Evolutionary conservation across 2,797 vertebrate genomes (phyloP).

Genomic region (Dromococcyx pavoninus): DNA sequence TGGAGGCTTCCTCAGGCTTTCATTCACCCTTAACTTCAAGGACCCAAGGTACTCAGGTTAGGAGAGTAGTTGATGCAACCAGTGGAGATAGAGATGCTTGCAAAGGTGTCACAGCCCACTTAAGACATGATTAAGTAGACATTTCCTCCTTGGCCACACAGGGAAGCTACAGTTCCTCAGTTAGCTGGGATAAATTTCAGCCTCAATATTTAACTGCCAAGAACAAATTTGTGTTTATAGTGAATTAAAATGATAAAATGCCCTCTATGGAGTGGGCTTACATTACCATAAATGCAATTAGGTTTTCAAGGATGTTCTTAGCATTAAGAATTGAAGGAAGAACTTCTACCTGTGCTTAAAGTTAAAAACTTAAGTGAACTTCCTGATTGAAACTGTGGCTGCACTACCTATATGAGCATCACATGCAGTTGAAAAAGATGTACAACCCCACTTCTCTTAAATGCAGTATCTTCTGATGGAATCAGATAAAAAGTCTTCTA

Average conservation of each 20-base stretch:
- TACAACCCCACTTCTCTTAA: neutral
- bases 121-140: neutral
- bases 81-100: neutral
- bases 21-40: neutral
- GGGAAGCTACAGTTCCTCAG: neutral
- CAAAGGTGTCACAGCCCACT: neutral
- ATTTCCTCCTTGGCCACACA: neutral
- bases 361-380: neutral
- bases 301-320: slow-evolving; percentile 9
- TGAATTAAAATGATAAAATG: neutral
- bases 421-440: neutral
- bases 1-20: neutral
- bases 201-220: neutral
- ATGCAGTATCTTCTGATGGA: neutral
- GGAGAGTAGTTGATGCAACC: neutral
- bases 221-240: neutral
- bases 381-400: neutral
- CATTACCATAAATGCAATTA: neutral
- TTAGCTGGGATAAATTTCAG: neutral
- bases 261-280: neutral
- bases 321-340: neutral
- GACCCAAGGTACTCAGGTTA: neutral
- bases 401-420: neutral
- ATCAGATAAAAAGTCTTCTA: neutral
- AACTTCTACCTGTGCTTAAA: neutral